A percentile compares a stretch with the other conserved stretches of the same genome.
Evolutionary conservation across 2,888 invertebrate genomes (phyloP).

Genomic region (Xanthorhoe designata): DNA sequence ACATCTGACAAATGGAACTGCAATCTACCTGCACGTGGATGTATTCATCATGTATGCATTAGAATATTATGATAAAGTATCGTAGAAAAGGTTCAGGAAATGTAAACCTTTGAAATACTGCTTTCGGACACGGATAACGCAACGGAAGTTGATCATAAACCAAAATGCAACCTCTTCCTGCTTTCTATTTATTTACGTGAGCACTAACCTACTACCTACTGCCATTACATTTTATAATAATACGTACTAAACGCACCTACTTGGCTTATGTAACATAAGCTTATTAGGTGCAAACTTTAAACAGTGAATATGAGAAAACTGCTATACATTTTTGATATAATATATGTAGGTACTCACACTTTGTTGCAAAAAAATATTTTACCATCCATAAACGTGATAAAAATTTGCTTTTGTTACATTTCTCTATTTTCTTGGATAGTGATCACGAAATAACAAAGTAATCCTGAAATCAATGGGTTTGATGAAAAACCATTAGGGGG

Average conservation of each 20-base stretch:
- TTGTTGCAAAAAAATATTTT: too few species aligned
- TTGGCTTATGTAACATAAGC: too few species aligned
- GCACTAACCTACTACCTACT: neutral
- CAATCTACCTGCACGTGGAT: conserved; percentile 26
- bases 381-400: too few species aligned
- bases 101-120: conserved; percentile 24
- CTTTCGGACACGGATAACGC: conserved; percentile 26
- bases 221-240: too few species aligned
- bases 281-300: too few species aligned
- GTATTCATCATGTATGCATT: conserved; percentile 7
- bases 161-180: conserved; percentile 20
- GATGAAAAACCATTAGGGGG: conserved; percentile 13
- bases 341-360: too few species aligned
- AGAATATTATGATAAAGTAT: conserved; percentile 17
- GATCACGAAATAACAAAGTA: neutral
- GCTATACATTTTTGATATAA: too few species aligned
- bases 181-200: conserved; percentile 9
- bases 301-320: too few species aligned
- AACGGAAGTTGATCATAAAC: conserved; percentile 32
- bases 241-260: too few species aligned
- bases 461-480: conserved; percentile 10
- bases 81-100: conserved; percentile 17
- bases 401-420: neutral
- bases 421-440: neutral
- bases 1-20: conserved; percentile 34